A percentile compares a stretch with the other conserved stretches of the same genome.
Conservation (phyloP, 1,140 invertebrate genomes). For the Apis cerana region DNA sequence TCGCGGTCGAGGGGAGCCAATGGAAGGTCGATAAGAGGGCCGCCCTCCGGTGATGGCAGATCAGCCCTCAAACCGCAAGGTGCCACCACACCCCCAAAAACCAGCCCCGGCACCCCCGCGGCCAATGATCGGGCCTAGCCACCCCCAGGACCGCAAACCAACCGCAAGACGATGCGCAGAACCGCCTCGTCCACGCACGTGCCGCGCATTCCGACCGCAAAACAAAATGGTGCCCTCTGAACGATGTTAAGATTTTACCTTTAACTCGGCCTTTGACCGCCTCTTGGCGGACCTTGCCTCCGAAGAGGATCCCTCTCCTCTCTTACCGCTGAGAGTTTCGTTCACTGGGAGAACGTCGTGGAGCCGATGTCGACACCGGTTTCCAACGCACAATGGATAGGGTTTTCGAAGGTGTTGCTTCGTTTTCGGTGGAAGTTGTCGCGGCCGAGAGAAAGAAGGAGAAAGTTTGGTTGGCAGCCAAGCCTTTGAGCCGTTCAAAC, state of each 20-base stretch:
- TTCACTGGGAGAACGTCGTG: no score
- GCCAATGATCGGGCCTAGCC: slow-evolving; percentile 81
- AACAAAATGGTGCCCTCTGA: slow-evolving; percentile 79
- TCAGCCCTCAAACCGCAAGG: slow-evolving; percentile 81
- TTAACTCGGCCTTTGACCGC: background rate
- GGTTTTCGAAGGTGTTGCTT: no score
- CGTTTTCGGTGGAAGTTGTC: background rate
- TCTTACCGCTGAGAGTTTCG: no score
- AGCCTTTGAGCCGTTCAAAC: no score
- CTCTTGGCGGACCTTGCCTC: background rate
- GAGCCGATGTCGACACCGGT: no score
- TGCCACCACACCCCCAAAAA: slow-evolving; percentile 81
- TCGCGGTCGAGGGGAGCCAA: slow-evolving; percentile 63
- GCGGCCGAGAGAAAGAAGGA: background rate
- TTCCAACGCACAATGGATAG: no score
- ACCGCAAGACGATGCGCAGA: slow-evolving; percentile 82
- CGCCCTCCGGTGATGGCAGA: slow-evolving; percentile 76
- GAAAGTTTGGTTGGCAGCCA: background rate
- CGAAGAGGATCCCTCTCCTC: no score
- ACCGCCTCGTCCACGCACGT: slow-evolving; percentile 73
- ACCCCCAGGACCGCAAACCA: slow-evolving; percentile 80
- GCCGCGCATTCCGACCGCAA: slow-evolving; percentile 76
- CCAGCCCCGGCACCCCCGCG: slow-evolving; percentile 78
- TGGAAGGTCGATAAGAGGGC: slow-evolving; percentile 76
- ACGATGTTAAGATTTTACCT: slow-evolving; percentile 59